These are phyloP conservation scores for Silurus meridionalis DNA, from an alignment of 2,113 vertebrate genomes.

Conservation along the genomic window DNA sequence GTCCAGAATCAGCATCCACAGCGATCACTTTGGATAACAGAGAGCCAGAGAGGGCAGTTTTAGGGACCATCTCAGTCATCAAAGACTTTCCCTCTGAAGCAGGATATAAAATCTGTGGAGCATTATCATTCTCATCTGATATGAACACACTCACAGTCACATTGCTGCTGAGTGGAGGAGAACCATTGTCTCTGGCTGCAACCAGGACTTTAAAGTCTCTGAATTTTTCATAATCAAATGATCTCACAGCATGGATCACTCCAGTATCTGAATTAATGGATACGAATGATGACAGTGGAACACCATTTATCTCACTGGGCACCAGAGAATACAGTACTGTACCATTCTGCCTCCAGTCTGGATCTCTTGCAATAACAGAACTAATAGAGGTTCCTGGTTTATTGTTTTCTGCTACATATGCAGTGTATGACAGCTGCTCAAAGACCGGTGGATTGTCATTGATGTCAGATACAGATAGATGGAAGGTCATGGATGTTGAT, in stretches of 20 bases:
- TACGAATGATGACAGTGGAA: constrained; percentile 43
- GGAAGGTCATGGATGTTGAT: constrained; percentile 15
- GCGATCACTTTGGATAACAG: too few relatives aligned
- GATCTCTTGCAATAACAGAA: constrained; percentile 51
- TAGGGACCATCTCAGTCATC: too few relatives aligned
- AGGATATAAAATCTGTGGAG: constrained; percentile 45
- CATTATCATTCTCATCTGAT: too few relatives aligned
- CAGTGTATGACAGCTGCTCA: constrained; percentile 46
- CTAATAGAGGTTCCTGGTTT: constrained; percentile 49
- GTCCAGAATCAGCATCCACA: too few relatives aligned
- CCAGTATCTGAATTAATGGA: constrained; percentile 53
- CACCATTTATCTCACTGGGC: constrained; percentile 44
- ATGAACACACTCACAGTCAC: too few relatives aligned
- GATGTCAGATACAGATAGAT: constrained; percentile 39
- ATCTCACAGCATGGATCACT: constrained; percentile 51
- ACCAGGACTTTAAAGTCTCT: too few relatives aligned
- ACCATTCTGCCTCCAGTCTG: constrained; percentile 59
- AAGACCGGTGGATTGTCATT: constrained; percentile 53
- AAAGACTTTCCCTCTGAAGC: constrained; percentile 1
- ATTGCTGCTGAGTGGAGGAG: too few relatives aligned
- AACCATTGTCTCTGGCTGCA: too few relatives aligned
- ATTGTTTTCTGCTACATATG: constrained; percentile 53
- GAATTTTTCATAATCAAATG: constrained; percentile 44
- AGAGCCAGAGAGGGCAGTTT: too few relatives aligned
- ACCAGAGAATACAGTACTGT: constrained; percentile 55